A percentile compares a stretch with the other conserved stretches of the same genome.
Evolutionary conservation across 2,888 invertebrate genomes (phyloP).

Genomic region (Hypercompe scribonia): DNA sequence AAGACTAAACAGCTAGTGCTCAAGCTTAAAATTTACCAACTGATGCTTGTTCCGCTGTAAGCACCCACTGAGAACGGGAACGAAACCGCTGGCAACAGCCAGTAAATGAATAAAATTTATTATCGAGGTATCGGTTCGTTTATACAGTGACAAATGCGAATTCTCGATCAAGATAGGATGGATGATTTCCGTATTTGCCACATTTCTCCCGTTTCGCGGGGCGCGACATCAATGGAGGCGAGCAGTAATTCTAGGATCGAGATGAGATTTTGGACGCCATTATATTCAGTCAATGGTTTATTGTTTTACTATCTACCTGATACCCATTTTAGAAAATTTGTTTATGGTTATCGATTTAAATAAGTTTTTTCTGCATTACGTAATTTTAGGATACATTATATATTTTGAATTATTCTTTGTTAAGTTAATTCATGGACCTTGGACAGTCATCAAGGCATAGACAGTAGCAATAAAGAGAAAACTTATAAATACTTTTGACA

Average conservation of each 20-base stretch:
- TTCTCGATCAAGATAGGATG: conserved; percentile 45
- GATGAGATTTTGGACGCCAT: conserved; percentile 25
- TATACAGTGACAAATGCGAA: conserved; percentile 38
- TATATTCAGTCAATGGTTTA: conserved; percentile 23
- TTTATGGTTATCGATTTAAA: neutral
- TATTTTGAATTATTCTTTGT: too few species aligned
- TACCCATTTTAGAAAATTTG: neutral
- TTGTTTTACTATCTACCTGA: conserved; percentile 25
- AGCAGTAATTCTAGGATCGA: conserved; percentile 32
- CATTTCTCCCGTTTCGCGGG: conserved; percentile 44
- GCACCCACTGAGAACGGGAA: neutral
- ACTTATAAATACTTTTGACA: too few species aligned
- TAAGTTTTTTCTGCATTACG: too few species aligned
- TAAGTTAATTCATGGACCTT: too few species aligned
- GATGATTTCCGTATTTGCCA: conserved; percentile 50
- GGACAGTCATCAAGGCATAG: too few species aligned
- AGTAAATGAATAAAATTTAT: conserved; percentile 6
- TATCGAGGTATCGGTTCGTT: conserved; percentile 25
- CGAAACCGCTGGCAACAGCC: neutral
- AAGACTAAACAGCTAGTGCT: too few species aligned
- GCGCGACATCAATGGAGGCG: neutral
- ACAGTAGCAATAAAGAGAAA: too few species aligned
- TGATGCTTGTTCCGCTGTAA: neutral
- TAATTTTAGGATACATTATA: too few species aligned
- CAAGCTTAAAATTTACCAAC: neutral